Evolutionary conservation across 1,140 invertebrate genomes (phyloP).

Genomic region (Panonychus citri): DNA sequence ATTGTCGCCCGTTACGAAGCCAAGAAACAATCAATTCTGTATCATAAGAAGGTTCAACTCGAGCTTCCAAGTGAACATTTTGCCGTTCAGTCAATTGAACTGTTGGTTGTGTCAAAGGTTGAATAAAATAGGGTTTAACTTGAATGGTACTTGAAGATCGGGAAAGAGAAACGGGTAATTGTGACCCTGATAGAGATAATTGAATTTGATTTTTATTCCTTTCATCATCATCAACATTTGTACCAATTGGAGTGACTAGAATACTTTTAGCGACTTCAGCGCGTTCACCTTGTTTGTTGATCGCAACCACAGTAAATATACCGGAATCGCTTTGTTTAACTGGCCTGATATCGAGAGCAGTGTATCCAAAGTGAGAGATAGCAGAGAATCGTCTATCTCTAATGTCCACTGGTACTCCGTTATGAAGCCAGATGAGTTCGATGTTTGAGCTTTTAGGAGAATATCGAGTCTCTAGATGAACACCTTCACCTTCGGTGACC

Average conservation of each 20-base stretch:
- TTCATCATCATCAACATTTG: too few relatives aligned
- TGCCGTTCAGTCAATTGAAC: constrained; percentile 53
- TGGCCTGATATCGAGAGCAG: constrained; percentile 31
- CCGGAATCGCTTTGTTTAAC: constrained; percentile 26
- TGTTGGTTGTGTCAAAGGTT: too few relatives aligned
- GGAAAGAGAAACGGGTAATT: too few relatives aligned
- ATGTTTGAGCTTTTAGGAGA: constrained; percentile 74
- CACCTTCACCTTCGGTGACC: constrained; percentile 71
- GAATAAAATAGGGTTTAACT: too few relatives aligned
- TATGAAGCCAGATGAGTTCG: constrained; percentile 69
- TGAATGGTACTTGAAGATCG: too few relatives aligned
- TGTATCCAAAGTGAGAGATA: constrained; percentile 31
- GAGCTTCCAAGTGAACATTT: constrained; percentile 73
- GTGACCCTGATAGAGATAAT: too few relatives aligned
- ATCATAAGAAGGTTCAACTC: constrained; percentile 73
- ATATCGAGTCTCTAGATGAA: constrained; percentile 39
- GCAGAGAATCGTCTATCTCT: constrained; percentile 32
- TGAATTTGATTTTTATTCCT: too few relatives aligned
- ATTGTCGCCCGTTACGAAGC: constrained; percentile 31
- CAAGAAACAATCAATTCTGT: constrained; percentile 67
- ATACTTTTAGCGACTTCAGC: constrained; percentile 27
- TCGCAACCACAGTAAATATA: constrained; percentile 26
- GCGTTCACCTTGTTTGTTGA: constrained; percentile 29
- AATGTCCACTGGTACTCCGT: constrained; percentile 34
- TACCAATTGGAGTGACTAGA: constrained; percentile 40